These are phyloP conservation scores for Sterna hirundo DNA, from an alignment of 2,113 vertebrate genomes.

Conservation along the genomic window DNA sequence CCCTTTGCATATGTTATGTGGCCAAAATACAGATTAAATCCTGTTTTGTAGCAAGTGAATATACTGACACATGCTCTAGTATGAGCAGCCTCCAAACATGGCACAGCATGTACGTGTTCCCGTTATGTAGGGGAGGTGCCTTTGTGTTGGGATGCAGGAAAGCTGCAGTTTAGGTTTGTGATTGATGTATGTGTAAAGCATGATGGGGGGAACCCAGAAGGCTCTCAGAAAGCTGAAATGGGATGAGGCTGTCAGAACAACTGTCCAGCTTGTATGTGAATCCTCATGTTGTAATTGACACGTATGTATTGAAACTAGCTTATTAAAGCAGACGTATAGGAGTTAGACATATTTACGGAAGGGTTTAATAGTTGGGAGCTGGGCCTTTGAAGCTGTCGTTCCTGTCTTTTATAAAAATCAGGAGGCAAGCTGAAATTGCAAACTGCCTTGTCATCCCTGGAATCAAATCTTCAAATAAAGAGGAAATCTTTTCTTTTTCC, in stretches of 20 bases:
- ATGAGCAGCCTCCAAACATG: background rate
- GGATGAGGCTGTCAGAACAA: background rate
- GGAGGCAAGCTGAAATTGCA: slow-evolving; percentile 5
- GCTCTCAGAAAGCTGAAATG: background rate
- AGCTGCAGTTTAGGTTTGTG: background rate
- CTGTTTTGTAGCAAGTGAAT: background rate
- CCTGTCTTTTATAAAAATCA: background rate
- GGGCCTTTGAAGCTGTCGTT: slow-evolving; percentile 4
- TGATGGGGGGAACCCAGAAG: background rate
- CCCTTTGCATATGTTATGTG: background rate
- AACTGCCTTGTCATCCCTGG: slow-evolving; percentile 44
- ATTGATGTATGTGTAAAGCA: background rate
- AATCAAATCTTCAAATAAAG: slow-evolving; percentile 18
- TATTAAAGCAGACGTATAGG: background rate
- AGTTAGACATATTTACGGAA: background rate
- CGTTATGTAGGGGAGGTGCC: background rate
- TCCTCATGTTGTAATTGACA: background rate
- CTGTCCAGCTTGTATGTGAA: background rate
- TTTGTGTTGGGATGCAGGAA: background rate
- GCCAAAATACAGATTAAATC: background rate
- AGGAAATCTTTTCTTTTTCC: slow-evolving; percentile 30
- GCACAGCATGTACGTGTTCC: background rate
- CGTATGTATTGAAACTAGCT: background rate
- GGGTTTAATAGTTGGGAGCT: background rate
- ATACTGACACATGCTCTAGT: background rate